phyloP scores from a whole-genome alignment of 2,888 invertebrate species.

The Sphaerophoria rueppellii region DNA sequence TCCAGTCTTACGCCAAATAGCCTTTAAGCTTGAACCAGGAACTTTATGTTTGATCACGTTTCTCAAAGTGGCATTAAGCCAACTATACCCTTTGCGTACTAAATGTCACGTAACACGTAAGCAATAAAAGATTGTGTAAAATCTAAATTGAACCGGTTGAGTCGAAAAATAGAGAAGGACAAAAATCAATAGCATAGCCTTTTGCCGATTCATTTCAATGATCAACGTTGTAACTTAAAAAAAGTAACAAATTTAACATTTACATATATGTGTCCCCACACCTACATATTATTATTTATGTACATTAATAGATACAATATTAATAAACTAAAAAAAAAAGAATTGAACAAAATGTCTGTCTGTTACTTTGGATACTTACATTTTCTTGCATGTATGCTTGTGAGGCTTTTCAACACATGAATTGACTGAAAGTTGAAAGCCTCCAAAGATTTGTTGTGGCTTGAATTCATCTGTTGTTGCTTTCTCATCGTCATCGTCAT shows the following conservation, averaged over 20 bases:
- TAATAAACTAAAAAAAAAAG: too few relatives aligned
- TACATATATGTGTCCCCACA: too few relatives aligned
- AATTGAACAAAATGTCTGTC: too few relatives aligned
- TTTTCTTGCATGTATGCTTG: slow-evolving; percentile 81
- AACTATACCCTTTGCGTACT: slow-evolving; percentile 6
- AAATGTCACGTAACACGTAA: slow-evolving; percentile 4
- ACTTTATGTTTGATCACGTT: slow-evolving; percentile 9
- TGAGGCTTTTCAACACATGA: slow-evolving; percentile 81
- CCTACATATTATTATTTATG: too few relatives aligned
- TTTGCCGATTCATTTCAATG: too few relatives aligned
- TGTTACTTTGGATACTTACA: slow-evolving; percentile 77
- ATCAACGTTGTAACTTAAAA: too few relatives aligned
- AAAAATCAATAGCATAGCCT: too few relatives aligned
- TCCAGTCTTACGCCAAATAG: neutral
- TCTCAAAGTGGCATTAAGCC: slow-evolving; percentile 1
- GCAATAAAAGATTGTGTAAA: neutral
- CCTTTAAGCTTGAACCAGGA: neutral
- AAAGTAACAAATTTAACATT: too few relatives aligned
- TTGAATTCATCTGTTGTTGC: slow-evolving; percentile 27
- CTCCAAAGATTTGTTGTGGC: slow-evolving; percentile 75
- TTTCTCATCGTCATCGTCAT: slow-evolving; percentile 76
- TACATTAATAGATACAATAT: too few relatives aligned
- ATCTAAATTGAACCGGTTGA: neutral
- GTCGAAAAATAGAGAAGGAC: too few relatives aligned
- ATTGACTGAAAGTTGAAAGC: slow-evolving; percentile 81